Evolutionary conservation across 2,797 vertebrate genomes (phyloP).

Genomic region (Characodon lateralis): DNA sequence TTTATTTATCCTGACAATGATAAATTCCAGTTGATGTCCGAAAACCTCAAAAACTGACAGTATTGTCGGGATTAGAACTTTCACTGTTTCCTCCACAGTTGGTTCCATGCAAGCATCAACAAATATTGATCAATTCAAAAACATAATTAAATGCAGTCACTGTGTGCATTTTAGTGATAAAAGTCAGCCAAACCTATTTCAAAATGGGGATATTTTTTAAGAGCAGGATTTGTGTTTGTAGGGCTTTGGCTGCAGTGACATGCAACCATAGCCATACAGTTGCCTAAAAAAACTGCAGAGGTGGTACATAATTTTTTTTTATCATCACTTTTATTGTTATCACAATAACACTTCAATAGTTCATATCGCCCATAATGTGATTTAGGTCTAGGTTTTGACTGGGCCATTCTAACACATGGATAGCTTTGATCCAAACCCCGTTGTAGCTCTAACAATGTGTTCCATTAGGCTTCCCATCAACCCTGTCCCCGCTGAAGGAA

Average conservation of each 20-base stretch:
- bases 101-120: not conserved
- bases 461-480: not conserved
- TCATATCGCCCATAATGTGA: not conserved
- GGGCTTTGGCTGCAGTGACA: not conserved
- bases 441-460: no score
- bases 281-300: not conserved
- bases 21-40: no score
- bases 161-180: not conserved
- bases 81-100: not conserved
- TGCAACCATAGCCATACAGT: not conserved
- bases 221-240: no score
- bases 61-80: no score
- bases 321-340: not conserved
- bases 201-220: not conserved
- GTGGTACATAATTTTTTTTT: not conserved
- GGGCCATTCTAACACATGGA: not conserved
- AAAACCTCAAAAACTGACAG: not conserved
- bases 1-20: not conserved
- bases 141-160: not conserved
- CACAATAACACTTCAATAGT: not conserved
- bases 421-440: no score
- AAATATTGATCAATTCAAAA: not conserved
- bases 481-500: not conserved
- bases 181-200: not conserved
- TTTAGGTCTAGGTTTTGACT: not conserved